Evolutionary conservation across 2,888 invertebrate genomes (phyloP), one percentile per base, ranked within the genome.

Genomic region (Microctonus hyperodae): DNA sequence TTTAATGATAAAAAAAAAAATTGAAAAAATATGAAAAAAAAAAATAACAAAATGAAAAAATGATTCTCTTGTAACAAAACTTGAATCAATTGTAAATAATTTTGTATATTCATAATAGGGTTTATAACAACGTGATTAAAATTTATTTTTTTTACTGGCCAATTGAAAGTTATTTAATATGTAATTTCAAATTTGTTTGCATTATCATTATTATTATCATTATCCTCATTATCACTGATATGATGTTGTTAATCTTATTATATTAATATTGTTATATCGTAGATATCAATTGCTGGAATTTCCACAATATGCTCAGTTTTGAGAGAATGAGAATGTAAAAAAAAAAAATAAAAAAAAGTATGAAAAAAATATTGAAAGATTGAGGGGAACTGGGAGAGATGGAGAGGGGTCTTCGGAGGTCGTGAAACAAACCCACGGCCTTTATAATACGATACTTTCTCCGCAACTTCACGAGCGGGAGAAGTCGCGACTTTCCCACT

Each of bases 361-460:
- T 25, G 31, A 40, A 50, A 65, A 51, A 44, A 40, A 33, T 7
- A 37, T 37, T 13, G 9, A 6, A 6, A 16, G 44, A 16, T 44
- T 7, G 16, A 16, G 44, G 44, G 56, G 28, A 23, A 40, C 33
- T 55, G 22, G 11, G 25, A 50, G 35, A 60, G 20, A 28, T 11
- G 22, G 44, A 40, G 37, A 55, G 61, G 73, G 77, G 78, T 79
- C 76, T 44, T 68, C 62, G 72, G 77, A 78, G 81, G 81, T 81
- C 80, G 74, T 70, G 68, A 73, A 70, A 72, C 75, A 67, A 74
- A 73, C 73, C 73, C 76, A 70, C 74, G 76, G 78, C 78, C 78
- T 77, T 78, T 76, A 63, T 40, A 44, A 31, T 28, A 63, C 59
- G 59, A 63, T 59, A 71, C 71, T 71, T 71, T 71, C 71, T 65